Evolutionary conservation across 2,113 vertebrate species (phyloP).

Genomic region (Polyodon spathula): DNA sequence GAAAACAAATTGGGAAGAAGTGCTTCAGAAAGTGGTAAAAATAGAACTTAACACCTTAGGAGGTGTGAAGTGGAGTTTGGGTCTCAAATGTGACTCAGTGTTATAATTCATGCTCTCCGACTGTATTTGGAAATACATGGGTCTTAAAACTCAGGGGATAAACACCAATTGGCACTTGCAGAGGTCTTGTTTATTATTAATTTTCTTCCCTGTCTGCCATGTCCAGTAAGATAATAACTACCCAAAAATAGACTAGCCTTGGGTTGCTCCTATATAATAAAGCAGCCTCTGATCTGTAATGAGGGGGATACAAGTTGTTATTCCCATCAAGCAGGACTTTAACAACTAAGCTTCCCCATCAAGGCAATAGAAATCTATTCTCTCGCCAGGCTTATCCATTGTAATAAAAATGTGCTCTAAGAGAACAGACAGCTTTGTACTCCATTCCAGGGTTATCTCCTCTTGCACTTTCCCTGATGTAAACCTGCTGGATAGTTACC

Average conservation of each 20-base stretch:
- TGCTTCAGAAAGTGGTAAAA: constrained; percentile 45
- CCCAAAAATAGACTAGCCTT: constrained; percentile 38
- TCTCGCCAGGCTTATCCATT: no score
- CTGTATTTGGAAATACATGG: constrained; percentile 34
- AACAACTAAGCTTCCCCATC: background rate
- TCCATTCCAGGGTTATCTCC: no score
- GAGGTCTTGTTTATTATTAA: constrained; percentile 43
- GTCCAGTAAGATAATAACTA: constrained; percentile 37
- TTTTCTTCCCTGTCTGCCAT: constrained; percentile 37
- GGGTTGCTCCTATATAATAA: constrained; percentile 7
- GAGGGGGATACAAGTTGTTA: background rate
- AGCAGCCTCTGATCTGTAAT: background rate
- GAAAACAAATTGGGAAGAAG: constrained; percentile 27
- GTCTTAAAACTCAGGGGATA: constrained; percentile 33
- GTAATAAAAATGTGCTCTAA: no score
- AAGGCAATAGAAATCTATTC: no score
- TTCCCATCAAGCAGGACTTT: background rate
- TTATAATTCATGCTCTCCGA: constrained; percentile 18
- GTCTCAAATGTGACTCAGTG: constrained; percentile 17
- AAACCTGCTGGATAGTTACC: no score
- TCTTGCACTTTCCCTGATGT: no score
- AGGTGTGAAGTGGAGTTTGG: constrained; percentile 61
- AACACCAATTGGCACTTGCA: constrained; percentile 55
- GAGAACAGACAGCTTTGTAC: no score
- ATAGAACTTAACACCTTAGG: constrained; percentile 57